These are phyloP conservation scores for Paramisgurnus dabryanus DNA, from an alignment of 2,113 vertebrate genomes.

Conservation along the genomic window DNA sequence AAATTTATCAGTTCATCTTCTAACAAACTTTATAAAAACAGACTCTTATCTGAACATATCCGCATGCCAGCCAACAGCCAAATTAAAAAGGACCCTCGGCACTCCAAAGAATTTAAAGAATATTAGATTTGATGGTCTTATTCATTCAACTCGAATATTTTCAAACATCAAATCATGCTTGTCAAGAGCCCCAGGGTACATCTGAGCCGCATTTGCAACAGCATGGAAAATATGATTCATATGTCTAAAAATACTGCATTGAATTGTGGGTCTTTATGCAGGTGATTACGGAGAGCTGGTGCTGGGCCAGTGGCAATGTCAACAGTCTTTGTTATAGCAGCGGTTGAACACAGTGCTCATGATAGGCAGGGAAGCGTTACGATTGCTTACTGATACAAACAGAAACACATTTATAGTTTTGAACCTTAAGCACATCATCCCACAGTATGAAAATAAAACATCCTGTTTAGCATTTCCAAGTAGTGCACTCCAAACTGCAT, in stretches of 20 bases:
- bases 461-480: background rate
- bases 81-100: background rate
- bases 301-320: background rate
- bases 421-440: background rate
- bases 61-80: background rate
- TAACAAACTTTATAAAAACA: background rate
- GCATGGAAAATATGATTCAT: slow-evolving; percentile 29
- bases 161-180: slow-evolving; percentile 18
- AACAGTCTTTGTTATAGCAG: background rate
- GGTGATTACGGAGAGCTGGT: slow-evolving; percentile 10
- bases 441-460: background rate
- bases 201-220: slow-evolving; percentile 18
- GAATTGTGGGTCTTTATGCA: background rate
- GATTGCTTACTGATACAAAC: background rate
- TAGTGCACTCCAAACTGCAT: background rate
- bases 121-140: slow-evolving; percentile 8
- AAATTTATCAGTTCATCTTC: background rate
- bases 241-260: slow-evolving; percentile 15
- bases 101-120: background rate
- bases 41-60: slow-evolving; percentile 3
- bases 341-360: background rate
- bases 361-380: background rate
- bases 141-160: slow-evolving; percentile 33
- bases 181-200: slow-evolving; percentile 16
- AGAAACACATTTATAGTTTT: background rate